phyloP scores from a whole-genome alignment of 2,797 vertebrate species.

The Varecia variegata region DNA sequence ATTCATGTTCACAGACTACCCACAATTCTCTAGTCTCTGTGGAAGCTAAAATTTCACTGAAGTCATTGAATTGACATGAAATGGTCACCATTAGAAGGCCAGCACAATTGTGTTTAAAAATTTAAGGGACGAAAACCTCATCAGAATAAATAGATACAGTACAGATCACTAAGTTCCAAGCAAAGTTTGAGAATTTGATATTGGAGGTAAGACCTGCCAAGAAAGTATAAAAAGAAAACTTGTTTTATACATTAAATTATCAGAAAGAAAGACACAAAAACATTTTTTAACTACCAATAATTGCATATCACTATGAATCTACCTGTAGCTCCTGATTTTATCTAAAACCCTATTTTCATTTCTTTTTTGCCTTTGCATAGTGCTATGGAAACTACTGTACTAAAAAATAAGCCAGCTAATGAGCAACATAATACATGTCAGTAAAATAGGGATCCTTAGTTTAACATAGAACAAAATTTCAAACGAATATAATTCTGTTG shows the following conservation, averaged over 20 bases:
- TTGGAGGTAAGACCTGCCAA: not conserved
- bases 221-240: not conserved
- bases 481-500: slow-evolving; percentile 44
- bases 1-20: not conserved
- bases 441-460: not conserved
- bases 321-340: not conserved
- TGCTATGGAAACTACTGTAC: not conserved
- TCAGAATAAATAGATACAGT: not conserved
- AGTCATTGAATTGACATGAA: not conserved
- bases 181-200: not conserved
- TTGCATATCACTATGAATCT: not conserved
- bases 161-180: not conserved
- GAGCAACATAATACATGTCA: not conserved
- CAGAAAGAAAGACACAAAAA: not conserved
- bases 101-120: not conserved
- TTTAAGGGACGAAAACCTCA: not conserved
- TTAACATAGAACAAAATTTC: not conserved
- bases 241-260: not conserved
- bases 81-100: not conserved
- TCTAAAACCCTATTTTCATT: not conserved
- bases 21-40: not conserved
- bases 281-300: not conserved
- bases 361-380: not conserved
- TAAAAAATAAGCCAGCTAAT: slow-evolving; percentile 42
- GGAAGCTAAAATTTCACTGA: not conserved